phyloP scores from a whole-genome alignment of 2,113 vertebrate genomes.

The Riparia riparia region DNA sequence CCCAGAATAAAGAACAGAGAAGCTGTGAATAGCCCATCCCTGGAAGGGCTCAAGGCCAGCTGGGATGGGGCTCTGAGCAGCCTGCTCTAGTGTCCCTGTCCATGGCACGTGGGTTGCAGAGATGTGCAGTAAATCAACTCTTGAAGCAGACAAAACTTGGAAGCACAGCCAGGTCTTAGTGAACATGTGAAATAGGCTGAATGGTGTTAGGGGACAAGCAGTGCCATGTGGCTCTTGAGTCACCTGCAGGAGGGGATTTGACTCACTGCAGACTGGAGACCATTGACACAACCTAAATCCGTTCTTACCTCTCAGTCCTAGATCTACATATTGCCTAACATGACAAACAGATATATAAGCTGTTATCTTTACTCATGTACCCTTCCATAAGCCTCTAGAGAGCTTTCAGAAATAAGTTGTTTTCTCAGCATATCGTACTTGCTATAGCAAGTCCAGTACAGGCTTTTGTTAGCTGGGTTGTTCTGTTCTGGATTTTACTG shows the following conservation, averaged over 20 bases:
- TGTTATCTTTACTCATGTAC: background rate
- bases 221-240: background rate
- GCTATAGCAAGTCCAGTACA: background rate
- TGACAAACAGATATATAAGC: background rate
- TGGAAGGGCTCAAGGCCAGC: background rate
- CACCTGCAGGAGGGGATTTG: background rate
- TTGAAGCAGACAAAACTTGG: background rate
- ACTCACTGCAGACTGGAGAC: background rate
- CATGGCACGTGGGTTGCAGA: background rate
- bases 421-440: background rate
- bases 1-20: background rate
- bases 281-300: background rate
- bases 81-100: background rate
- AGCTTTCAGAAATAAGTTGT: background rate
- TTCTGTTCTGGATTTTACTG: background rate
- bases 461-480: background rate
- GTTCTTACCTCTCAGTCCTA: background rate
- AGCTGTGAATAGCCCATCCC: background rate
- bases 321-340: background rate
- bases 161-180: background rate
- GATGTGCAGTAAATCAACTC: background rate
- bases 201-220: background rate
- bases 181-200: background rate
- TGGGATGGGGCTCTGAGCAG: background rate
- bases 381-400: background rate